Percentiles rank a stretch among this genome's conserved stretches.
These are phyloP conservation scores for Calephelis nemesis DNA, from an alignment of 1,140 invertebrate genomes.

Conservation along the genomic window DNA sequence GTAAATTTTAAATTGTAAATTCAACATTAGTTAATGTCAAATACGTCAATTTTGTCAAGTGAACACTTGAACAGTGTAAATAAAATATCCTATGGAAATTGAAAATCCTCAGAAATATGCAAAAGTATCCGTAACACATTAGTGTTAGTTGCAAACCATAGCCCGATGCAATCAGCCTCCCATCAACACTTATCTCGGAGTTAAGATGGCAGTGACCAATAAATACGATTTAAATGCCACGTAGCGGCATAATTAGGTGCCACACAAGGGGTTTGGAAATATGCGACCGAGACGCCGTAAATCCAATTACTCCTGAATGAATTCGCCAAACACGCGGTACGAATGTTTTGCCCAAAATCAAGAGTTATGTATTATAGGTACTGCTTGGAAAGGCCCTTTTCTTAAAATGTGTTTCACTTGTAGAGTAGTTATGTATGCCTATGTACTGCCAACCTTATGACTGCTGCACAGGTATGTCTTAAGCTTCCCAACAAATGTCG, in stretches of 20 bases:
- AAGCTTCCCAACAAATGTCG: too few relatives aligned
- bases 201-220: constrained; percentile 44
- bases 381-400: too few relatives aligned
- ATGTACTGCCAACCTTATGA: too few relatives aligned
- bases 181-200: constrained; percentile 29
- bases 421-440: too few relatives aligned
- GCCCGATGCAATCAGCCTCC: constrained; percentile 9
- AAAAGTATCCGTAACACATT: neutral
- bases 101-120: neutral
- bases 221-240: constrained; percentile 60
- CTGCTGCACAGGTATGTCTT: too few relatives aligned
- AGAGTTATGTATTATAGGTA: too few relatives aligned
- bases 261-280: constrained; percentile 52
- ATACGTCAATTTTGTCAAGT: too few relatives aligned
- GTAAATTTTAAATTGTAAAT: too few relatives aligned
- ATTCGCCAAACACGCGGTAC: constrained; percentile 54
- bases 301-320: constrained; percentile 69
- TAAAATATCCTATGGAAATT: too few relatives aligned
- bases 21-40: too few relatives aligned
- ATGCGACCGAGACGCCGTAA: constrained; percentile 60
- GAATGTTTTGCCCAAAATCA: constrained; percentile 40
- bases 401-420: too few relatives aligned
- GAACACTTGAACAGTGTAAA: too few relatives aligned
- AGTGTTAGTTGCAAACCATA: neutral
- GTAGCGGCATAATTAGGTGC: constrained; percentile 53